A percentile compares a stretch with the other conserved stretches of the same genome.
These are phyloP conservation scores for Brachyalestes nurse DNA, from an alignment of 2,797 vertebrate genomes.

Conservation along the genomic window DNA sequence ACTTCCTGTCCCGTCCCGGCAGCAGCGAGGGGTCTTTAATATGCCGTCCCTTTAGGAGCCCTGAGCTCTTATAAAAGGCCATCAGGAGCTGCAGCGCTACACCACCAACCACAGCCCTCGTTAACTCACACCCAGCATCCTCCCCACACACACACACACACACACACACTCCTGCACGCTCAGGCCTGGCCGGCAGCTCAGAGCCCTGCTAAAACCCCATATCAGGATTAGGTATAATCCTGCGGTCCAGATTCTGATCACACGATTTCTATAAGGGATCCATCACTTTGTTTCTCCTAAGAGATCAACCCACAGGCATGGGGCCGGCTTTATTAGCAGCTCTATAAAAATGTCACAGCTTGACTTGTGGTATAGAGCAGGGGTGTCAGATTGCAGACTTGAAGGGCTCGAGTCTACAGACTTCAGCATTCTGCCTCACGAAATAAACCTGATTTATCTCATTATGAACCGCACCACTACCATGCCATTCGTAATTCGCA, in stretches of 20 bases:
- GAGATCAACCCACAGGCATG: conserved; percentile 11
- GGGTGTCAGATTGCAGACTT: not conserved
- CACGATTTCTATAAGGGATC: not conserved
- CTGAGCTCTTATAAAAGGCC: conserved; percentile 38
- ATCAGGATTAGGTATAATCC: not conserved
- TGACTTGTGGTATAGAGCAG: conserved; percentile 6
- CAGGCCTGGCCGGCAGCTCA: not conserved
- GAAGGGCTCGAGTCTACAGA: not conserved
- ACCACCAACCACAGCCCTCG: conserved; percentile 18
- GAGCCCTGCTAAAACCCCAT: not conserved
- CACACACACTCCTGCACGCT: not conserved
- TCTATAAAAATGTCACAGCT: conserved; percentile 1
- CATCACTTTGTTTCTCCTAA: not conserved
- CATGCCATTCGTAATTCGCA: not conserved
- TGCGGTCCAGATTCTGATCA: not conserved
- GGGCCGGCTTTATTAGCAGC: not conserved
- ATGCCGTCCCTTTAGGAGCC: conserved; percentile 42
- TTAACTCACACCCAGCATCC: conserved; percentile 31
- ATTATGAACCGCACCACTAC: not conserved
- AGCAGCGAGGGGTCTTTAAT: conserved; percentile 50
- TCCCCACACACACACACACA: not conserved
- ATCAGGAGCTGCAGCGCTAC: conserved; percentile 24
- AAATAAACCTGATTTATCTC: not conserved
- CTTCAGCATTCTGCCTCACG: not conserved
- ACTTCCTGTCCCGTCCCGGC: conserved; percentile 55